phyloP scores from a whole-genome alignment of 2,888 invertebrate species.

The Drosophila mercatorum region DNA sequence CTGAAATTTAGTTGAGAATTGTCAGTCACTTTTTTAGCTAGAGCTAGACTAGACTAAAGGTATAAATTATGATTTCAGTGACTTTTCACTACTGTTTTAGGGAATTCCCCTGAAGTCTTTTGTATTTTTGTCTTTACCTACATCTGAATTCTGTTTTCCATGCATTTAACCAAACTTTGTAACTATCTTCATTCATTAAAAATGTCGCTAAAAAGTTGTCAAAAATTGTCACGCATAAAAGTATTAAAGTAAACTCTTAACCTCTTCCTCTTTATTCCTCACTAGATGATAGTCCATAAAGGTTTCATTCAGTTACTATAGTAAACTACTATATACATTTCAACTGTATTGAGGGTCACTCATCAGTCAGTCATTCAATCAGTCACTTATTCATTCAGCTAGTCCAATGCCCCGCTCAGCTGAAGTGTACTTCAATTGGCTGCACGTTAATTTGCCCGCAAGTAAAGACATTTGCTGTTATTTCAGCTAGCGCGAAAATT shows the following conservation, averaged over 20 bases:
- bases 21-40: too few relatives aligned
- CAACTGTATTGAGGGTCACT: neutral
- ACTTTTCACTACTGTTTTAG: neutral
- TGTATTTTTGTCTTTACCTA: neutral
- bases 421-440: conserved; percentile 34
- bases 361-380: neutral
- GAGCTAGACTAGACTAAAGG: too few relatives aligned
- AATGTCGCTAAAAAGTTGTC: too few relatives aligned
- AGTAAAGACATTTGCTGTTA: conserved; percentile 40
- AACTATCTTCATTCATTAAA: too few relatives aligned
- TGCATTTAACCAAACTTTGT: too few relatives aligned
- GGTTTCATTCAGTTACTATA: neutral
- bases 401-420: neutral
- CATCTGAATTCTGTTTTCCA: too few relatives aligned
- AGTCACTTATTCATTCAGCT: conserved; percentile 3
- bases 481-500: conserved; percentile 47
- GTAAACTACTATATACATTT: neutral
- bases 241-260: too few relatives aligned
- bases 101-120: neutral
- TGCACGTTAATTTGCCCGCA: conserved; percentile 42
- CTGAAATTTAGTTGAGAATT: neutral
- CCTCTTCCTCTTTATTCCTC: too few relatives aligned
- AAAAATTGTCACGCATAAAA: too few relatives aligned
- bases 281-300: neutral
- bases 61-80: neutral